A percentile compares a stretch with the other conserved stretches of the same genome.
Conservation (phyloP, 2,797 vertebrate genomes). For the Telmatherina bonti region DNA sequence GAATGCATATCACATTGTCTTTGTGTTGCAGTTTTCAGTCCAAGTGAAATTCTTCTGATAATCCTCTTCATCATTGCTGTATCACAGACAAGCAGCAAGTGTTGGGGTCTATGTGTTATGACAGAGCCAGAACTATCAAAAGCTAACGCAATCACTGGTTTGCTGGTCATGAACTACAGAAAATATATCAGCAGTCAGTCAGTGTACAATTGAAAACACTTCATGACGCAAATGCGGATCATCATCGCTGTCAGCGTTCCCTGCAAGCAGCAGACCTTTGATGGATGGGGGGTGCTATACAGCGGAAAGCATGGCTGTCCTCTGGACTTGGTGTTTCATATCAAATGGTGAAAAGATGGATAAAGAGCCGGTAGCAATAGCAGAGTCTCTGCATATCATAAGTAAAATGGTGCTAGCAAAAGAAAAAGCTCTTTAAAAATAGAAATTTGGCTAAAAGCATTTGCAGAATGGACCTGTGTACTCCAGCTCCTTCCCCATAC, state of each 20-base stretch:
- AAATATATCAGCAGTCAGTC: conserved; percentile 38
- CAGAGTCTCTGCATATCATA: not conserved
- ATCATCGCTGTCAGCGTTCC: conserved; percentile 20
- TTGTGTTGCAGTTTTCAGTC: conserved; percentile 6
- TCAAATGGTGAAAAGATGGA: conserved; percentile 5
- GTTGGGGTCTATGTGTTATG: not conserved
- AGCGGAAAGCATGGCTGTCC: conserved; percentile 13
- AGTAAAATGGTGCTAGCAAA: not conserved
- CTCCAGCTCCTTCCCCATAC: not conserved
- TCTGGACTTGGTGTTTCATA: conserved; percentile 26
- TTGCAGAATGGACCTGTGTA: not conserved
- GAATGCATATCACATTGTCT: not conserved
- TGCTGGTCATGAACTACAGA: conserved; percentile 27
- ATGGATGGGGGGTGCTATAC: conserved; percentile 23
- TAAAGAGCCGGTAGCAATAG: not conserved
- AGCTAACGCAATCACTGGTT: conserved; percentile 12
- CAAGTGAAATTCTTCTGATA: conserved; percentile 45
- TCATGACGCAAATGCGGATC: conserved; percentile 28
- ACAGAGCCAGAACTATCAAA: conserved; percentile 8
- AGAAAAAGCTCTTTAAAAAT: conserved; percentile 7
- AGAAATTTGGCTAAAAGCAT: conserved; percentile 1
- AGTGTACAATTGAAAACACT: conserved; percentile 44
- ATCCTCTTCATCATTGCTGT: conserved; percentile 26
- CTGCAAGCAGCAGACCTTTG: conserved; percentile 25
- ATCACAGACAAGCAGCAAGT: not conserved